Percentiles rank a stretch among this genome's conserved stretches.
Evolutionary conservation across 2,888 invertebrate genomes (phyloP).

Genomic region (Ichneumoninae sp.): DNA sequence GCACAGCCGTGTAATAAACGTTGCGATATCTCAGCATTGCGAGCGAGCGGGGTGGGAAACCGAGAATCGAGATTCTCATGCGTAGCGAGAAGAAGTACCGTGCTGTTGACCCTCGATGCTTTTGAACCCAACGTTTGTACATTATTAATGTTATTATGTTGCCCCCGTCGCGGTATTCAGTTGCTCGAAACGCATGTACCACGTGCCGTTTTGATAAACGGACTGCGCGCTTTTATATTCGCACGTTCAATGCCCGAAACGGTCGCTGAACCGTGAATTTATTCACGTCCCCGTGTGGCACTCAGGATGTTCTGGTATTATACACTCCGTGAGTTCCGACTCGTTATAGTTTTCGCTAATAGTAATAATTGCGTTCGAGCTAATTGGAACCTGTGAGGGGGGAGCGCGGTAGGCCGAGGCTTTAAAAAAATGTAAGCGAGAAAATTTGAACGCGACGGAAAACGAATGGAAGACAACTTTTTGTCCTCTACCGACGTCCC

Average conservation of each 20-base stretch:
- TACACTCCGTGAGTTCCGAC: neutral
- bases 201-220: slow-evolving; percentile 12
- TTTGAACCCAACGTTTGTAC: neutral
- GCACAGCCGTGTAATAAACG: slow-evolving; percentile 28
- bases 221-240: slow-evolving; percentile 30
- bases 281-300: slow-evolving; percentile 47
- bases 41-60: slow-evolving; percentile 34
- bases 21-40: slow-evolving; percentile 37
- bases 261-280: slow-evolving; percentile 49
- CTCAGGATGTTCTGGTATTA: slow-evolving; percentile 42
- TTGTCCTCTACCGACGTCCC: neutral
- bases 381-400: neutral
- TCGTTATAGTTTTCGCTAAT: slow-evolving; percentile 11
- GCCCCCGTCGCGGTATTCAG: neutral
- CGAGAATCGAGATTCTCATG: slow-evolving; percentile 54
- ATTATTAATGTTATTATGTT: slow-evolving; percentile 2
- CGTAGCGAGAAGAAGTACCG: slow-evolving; percentile 56
- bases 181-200: neutral
- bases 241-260: slow-evolving; percentile 30
- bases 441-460: neutral
- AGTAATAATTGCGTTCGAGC: neutral
- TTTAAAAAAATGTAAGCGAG: neutral
- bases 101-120: slow-evolving; percentile 61
- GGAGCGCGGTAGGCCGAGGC: neutral
- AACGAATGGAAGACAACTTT: neutral